phyloP scores from a whole-genome alignment of 1,140 invertebrate species.

The Drosophila erecta region DNA sequence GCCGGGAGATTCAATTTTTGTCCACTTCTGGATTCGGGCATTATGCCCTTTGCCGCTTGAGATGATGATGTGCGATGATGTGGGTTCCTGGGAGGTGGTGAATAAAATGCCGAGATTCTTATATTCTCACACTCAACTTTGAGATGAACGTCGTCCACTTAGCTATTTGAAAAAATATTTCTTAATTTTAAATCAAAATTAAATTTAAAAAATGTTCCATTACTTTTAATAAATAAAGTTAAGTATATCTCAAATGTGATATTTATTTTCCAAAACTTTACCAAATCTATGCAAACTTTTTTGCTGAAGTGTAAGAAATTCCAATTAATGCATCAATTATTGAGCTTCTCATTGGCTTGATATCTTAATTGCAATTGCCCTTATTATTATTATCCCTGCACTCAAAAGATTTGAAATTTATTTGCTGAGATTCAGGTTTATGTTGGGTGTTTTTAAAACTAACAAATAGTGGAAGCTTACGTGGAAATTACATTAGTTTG shows the following conservation, averaged over 20 bases:
- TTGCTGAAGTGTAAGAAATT: slow-evolving; percentile 6
- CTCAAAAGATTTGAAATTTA: not conserved
- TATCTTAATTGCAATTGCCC: not conserved
- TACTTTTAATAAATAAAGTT: no score
- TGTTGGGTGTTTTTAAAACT: no score
- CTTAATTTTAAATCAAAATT: not conserved
- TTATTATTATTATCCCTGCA: not conserved
- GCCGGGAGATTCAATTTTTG: slow-evolving; percentile 45
- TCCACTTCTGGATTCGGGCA: slow-evolving; percentile 41
- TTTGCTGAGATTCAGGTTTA: not conserved
- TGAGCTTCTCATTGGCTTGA: not conserved
- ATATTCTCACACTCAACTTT: slow-evolving; percentile 27
- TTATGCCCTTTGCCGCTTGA: slow-evolving; percentile 45
- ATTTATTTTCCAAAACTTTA: not conserved
- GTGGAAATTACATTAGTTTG: no score
- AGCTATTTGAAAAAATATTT: not conserved
- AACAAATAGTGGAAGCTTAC: no score
- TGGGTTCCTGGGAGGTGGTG: slow-evolving; percentile 28
- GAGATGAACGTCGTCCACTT: not conserved
- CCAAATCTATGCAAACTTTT: not conserved
- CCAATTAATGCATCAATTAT: slow-evolving; percentile 8
- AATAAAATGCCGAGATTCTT: slow-evolving; percentile 25
- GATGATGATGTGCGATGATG: slow-evolving; percentile 31
- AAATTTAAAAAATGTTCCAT: no score
- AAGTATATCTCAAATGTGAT: no score